Evolutionary conservation across 2,797 vertebrate genomes (phyloP).

Genomic region (Etheostoma nigrum): DNA sequence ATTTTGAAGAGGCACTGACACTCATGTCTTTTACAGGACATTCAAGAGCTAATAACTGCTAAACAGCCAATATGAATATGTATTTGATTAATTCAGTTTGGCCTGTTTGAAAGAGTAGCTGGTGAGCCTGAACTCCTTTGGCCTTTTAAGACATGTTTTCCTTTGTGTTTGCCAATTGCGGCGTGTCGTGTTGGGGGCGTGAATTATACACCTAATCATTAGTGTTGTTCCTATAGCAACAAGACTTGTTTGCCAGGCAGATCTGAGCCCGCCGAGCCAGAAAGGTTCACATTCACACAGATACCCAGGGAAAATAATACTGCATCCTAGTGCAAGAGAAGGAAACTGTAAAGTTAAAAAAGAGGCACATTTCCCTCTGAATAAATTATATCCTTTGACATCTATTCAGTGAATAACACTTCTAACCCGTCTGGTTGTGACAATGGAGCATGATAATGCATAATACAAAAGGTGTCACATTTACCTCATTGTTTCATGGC

Average conservation of each 20-base stretch:
- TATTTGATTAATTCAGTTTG: constrained; percentile 32
- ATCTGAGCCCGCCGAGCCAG: constrained; percentile 43
- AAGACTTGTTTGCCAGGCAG: constrained; percentile 54
- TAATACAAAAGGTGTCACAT: not conserved
- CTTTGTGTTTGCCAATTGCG: constrained; percentile 61
- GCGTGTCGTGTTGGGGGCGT: constrained; percentile 53
- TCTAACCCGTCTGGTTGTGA: not conserved
- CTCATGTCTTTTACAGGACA: constrained; percentile 13
- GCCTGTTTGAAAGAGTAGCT: constrained; percentile 47
- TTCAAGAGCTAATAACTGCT: constrained; percentile 14
- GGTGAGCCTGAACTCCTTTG: constrained; percentile 31
- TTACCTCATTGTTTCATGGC: not conserved
- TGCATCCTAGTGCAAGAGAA: constrained; percentile 1
- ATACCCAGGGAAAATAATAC: constrained; percentile 29
- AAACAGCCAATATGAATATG: constrained; percentile 22
- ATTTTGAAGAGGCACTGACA: constrained; percentile 17
- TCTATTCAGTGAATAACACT: not conserved
- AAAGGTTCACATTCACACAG: constrained; percentile 43
- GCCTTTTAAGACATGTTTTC: constrained; percentile 44
- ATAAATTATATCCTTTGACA: not conserved
- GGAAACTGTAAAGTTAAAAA: constrained; percentile 3
- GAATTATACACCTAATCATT: constrained; percentile 74
- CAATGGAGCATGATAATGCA: not conserved
- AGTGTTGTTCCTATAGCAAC: constrained; percentile 80
- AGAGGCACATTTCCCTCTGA: not conserved